Base-by-base conservation (phyloP, 2,888 invertebrate species). In the Chrysomela aeneicollis region DNA sequence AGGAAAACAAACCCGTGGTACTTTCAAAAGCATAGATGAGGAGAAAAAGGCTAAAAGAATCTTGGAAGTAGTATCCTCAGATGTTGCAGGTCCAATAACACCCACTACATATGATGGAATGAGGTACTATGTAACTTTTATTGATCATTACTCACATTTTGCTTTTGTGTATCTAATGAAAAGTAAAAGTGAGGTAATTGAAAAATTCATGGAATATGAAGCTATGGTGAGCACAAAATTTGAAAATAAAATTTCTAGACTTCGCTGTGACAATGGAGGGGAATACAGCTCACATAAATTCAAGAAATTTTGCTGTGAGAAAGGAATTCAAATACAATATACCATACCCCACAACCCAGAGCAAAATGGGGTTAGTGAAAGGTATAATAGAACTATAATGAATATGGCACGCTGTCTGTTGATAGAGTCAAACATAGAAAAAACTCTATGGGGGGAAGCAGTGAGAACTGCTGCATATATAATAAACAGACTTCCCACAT, bases 111-210 rank as follows among this genome's bases (percentile, higher is more conserved):
- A 0, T 46, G 76, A 64, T 46, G 52, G 62, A 51, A 71, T 78
- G 55, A 66, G 76, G 12, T 77, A 79, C 64, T 76, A 76, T 71
- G 73, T 77, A 5, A 21, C 74, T 2, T 78, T 79, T 73, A 70
- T 79, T 62, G 78, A 79, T 70, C 68, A 79, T 32, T 79, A 61
- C 70, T 78, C 76, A 15, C 77, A 79, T 63, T 79, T 76, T 59
- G 72, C 74, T 68, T 73, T 76, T 58, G 73, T 67, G 37, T 78
- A 78, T 66, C 60, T 75, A 50, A 26, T 68, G 37, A 54, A 60
- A 63, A 30, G 35, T 5, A 68, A 66, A 42, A 32, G 32, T 26
- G 62, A 65, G 32, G 62, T 62, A 0, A 22, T 54, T 26, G 15
- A 62, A 15, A 54, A 47, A 8, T 59, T 63, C 17, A 66, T 50